Evolutionary conservation across 2,888 invertebrate genomes (phyloP).

Genomic region (Lamellibrachia columna): DNA sequence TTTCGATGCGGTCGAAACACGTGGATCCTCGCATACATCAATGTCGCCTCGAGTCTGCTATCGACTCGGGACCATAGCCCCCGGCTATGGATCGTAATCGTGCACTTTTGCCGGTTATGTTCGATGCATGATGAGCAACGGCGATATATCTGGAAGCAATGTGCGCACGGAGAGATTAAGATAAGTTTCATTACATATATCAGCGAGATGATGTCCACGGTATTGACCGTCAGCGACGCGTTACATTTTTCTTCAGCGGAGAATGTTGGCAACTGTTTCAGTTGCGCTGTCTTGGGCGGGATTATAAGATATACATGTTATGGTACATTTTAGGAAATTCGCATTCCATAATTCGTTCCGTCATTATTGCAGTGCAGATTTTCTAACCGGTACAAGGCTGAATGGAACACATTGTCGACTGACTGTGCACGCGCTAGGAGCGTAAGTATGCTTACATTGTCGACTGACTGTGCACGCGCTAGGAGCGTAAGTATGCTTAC

Average conservation of each 20-base stretch:
- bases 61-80: background rate
- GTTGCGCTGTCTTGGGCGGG: background rate
- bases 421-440: background rate
- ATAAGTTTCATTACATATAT: background rate
- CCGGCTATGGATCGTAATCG: background rate
- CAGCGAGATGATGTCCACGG: background rate
- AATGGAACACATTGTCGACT: background rate
- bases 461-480: background rate
- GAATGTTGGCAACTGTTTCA: background rate
- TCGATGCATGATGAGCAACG: background rate
- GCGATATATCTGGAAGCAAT: background rate
- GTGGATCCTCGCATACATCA: background rate
- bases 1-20: background rate
- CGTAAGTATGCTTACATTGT: background rate
- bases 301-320: background rate
- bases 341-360: background rate
- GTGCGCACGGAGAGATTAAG: background rate
- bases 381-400: background rate
- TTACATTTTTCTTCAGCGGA: background rate
- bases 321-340: background rate
- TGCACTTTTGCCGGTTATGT: background rate
- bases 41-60: background rate
- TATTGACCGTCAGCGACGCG: background rate
- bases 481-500: too few relatives aligned
- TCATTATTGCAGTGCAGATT: background rate